These are phyloP conservation scores for Petrolisthes cinctipes DNA, from an alignment of 2,888 invertebrate species.

Conservation along the genomic window DNA sequence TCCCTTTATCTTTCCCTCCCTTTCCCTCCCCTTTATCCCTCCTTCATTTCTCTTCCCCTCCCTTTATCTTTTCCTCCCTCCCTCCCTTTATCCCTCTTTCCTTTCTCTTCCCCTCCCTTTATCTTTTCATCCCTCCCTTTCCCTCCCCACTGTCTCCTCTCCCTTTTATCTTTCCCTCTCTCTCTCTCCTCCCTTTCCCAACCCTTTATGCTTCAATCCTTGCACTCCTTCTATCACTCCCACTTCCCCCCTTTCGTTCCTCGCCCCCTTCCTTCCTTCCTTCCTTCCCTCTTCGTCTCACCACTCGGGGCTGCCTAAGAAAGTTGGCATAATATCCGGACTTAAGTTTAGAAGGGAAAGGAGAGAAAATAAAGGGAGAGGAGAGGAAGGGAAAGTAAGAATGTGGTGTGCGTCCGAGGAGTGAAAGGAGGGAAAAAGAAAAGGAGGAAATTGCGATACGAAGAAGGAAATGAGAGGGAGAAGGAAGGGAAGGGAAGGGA, in stretches of 20 bases:
- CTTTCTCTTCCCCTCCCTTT: background rate
- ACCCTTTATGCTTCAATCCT: background rate
- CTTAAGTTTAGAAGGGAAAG: background rate
- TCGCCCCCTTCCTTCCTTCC: too few relatives aligned
- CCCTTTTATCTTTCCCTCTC: background rate
- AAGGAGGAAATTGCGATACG: too few relatives aligned
- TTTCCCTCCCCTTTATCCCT: background rate
- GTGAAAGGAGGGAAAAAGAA: background rate
- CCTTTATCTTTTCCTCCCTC: background rate
- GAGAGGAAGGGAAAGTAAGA: background rate
- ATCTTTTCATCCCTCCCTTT: background rate
- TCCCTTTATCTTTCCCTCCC: background rate
- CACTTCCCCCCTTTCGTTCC: background rate
- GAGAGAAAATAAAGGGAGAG: background rate
- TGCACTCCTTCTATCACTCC: background rate
- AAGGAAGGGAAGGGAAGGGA: background rate
- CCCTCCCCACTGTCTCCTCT: background rate
- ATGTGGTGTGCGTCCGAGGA: too few relatives aligned
- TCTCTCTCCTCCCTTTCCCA: too few relatives aligned
- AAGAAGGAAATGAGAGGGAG: background rate
- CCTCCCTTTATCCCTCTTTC: background rate
- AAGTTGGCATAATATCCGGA: background rate
- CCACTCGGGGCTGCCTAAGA: background rate
- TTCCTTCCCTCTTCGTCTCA: background rate
- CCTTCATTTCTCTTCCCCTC: background rate